Evolutionary conservation across 2,888 invertebrate species (phyloP).

Genomic region (Diarsia dahlii): DNA sequence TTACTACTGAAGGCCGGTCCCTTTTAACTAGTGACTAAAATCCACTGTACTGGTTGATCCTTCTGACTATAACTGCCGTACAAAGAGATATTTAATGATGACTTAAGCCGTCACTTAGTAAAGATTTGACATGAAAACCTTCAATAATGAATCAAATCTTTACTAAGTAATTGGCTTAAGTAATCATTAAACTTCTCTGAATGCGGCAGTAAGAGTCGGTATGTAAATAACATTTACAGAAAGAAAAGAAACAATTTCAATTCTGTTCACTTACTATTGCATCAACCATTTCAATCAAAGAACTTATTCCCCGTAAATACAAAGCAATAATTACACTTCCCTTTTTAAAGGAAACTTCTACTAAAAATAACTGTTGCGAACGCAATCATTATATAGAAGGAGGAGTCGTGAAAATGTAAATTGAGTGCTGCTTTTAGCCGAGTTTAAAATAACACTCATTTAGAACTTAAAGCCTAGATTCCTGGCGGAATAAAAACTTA

Average conservation of each 20-base stretch:
- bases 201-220: too few relatives aligned
- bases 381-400: slow-evolving; percentile 64
- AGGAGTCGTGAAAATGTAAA: slow-evolving; percentile 69
- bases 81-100: too few relatives aligned
- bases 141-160: too few relatives aligned
- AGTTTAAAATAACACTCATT: slow-evolving; percentile 78
- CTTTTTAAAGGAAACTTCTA: slow-evolving; percentile 52
- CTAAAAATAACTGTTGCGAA: slow-evolving; percentile 49
- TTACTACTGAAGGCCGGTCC: neutral
- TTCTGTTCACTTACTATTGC: neutral
- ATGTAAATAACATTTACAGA: too few relatives aligned
- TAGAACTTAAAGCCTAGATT: slow-evolving; percentile 76
- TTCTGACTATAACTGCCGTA: neutral
- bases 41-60: neutral
- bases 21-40: too few relatives aligned
- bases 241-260: neutral
- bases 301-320: slow-evolving; percentile 23
- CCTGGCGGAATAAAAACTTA: slow-evolving; percentile 79
- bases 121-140: too few relatives aligned
- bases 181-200: too few relatives aligned
- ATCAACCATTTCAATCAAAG: slow-evolving; percentile 2
- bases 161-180: too few relatives aligned
- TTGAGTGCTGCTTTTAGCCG: slow-evolving; percentile 66
- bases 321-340: slow-evolving; percentile 36
- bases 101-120: too few relatives aligned